Conservation (phyloP, 2,113 vertebrate genomes). For the Mohoua ochrocephala region DNA sequence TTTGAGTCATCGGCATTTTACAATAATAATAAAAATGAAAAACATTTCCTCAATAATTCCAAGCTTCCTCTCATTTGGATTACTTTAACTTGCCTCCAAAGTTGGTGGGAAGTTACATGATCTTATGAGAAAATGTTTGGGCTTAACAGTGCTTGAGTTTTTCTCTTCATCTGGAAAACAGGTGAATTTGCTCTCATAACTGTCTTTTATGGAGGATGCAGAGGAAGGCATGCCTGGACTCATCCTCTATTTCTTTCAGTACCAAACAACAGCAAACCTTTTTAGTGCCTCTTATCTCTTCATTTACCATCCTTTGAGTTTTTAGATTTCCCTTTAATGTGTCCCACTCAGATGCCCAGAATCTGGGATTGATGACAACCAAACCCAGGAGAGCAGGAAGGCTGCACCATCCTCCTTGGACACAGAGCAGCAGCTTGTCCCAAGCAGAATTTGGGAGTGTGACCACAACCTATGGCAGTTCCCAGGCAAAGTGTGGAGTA, state of each 20-base stretch:
- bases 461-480: background rate
- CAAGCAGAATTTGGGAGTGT: background rate
- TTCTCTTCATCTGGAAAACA: background rate
- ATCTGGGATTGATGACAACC: too few relatives aligned
- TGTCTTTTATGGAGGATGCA: background rate
- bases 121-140: background rate
- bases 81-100: background rate
- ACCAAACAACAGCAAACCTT: background rate
- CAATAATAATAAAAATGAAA: constrained; percentile 34
- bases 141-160: background rate
- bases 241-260: background rate
- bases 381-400: background rate
- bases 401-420: background rate
- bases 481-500: fast-evolving
- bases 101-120: background rate
- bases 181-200: background rate
- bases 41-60: constrained; percentile 40
- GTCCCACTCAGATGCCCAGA: background rate
- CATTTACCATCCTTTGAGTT: background rate
- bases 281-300: background rate
- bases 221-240: background rate
- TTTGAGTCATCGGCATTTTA: background rate
- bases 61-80: background rate
- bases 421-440: background rate
- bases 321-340: background rate